Percentiles rank a stretch among this genome's conserved stretches.
phyloP scores from a whole-genome alignment of 2,888 invertebrate genomes.

The Lissonota sp. region DNA sequence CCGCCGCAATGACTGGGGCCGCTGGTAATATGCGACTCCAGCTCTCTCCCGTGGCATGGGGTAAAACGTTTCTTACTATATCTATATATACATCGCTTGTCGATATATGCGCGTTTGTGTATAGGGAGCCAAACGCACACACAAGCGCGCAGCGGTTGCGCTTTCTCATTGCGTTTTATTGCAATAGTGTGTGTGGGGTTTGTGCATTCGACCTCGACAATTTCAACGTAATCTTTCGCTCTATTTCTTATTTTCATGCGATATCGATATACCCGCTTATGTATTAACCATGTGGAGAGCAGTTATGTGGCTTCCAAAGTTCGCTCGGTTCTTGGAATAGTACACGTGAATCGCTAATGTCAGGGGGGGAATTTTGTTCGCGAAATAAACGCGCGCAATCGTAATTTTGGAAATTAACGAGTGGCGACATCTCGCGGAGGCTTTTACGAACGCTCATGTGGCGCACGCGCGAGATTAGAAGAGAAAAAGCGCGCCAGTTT shows the following conservation, averaged over 20 bases:
- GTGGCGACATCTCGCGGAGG: constrained; percentile 23
- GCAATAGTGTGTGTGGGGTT: background rate
- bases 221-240: constrained; percentile 20
- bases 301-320: constrained; percentile 49
- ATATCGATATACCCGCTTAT: constrained; percentile 12
- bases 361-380: constrained; percentile 10
- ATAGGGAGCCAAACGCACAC: background rate
- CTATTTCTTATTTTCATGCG: background rate
- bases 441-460: background rate
- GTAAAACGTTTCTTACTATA: constrained; percentile 33
- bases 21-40: constrained; percentile 53
- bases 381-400: constrained; percentile 3
- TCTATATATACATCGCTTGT: constrained; percentile 5
- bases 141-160: background rate
- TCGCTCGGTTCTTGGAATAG: constrained; percentile 18
- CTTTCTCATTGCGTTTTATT: background rate
- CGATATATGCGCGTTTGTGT: too few relatives aligned
- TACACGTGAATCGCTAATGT: constrained; percentile 4
- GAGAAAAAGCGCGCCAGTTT: background rate
- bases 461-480: background rate
- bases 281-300: constrained; percentile 16
- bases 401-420: background rate
- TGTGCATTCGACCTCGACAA: constrained; percentile 6
- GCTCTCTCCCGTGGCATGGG: constrained; percentile 42
- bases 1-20: background rate